Evolutionary conservation across 2,797 vertebrate genomes (phyloP), one percentile per base, ranked within the genome.

Genomic region (Heterohyrax brucei): DNA sequence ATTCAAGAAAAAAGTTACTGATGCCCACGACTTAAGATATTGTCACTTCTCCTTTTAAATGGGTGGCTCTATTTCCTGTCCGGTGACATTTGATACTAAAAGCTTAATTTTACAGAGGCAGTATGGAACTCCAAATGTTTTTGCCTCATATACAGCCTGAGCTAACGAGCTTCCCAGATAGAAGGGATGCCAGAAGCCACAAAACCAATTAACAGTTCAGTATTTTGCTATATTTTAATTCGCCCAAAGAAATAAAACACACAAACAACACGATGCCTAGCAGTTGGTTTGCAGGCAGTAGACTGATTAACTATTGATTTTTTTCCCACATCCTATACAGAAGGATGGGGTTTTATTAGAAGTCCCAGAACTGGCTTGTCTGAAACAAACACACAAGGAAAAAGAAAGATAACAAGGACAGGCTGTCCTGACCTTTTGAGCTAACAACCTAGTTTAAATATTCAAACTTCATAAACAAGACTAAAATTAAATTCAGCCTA

Each of bases 251-350:
- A 95, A 95, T 95, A 95, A 96, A 96, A 86, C 93, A 93, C 9
- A 1, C 9, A 87, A 87, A 66, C 33, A 18, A 18, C 64, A 88
- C 77, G 72, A 81, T 91, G 90, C 26, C 44, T 50, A 50, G 89
- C 80, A 59, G 78, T 79, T 89, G 46, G 78, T 48, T 93, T 64
- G 70, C 76, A 86, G 94, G 89, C 93, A 86, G 89, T 48, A 92
- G 64, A 94, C 87, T 95, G 93, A 97, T 96, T 93, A 97, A 44
- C 62, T 97, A 97, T 97, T 95, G 97, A 97, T 97, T 95, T 97
- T 91, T 18, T 76, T 39, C 91, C 68, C 26, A 12, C 44, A 39
- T 39, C 50, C 86, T 93, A 78, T 6, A 56, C 39, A 96, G 70
- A 96, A 30, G 48, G 22, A 83, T 26, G 39, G 66, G 64, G 70